Conservation (phyloP, 2,888 invertebrate species). For the Nowickia ferox region DNA sequence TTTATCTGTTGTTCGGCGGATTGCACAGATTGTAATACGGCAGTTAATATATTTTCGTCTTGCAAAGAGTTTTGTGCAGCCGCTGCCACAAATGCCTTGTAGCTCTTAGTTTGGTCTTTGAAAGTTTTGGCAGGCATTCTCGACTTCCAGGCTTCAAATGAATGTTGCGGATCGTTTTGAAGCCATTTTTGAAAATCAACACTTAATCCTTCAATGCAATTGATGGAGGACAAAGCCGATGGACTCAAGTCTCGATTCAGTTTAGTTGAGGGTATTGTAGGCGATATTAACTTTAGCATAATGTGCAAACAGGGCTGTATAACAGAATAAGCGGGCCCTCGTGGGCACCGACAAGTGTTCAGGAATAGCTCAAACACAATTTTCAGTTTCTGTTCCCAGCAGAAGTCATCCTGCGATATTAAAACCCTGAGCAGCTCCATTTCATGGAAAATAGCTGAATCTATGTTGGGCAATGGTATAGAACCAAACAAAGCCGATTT, state of each 20-base stretch:
- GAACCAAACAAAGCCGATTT: slow-evolving; percentile 91
- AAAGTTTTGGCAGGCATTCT: slow-evolving; percentile 84
- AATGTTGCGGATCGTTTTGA: slow-evolving; percentile 87
- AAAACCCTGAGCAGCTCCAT: slow-evolving; percentile 94
- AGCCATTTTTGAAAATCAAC: slow-evolving; percentile 91
- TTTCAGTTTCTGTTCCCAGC: slow-evolving; percentile 96
- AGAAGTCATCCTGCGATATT: slow-evolving; percentile 95
- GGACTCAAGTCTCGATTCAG: slow-evolving; percentile 85
- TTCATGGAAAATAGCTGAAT: slow-evolving; percentile 92
- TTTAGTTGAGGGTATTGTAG: slow-evolving; percentile 85
- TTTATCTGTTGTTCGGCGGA: slow-evolving; percentile 67
- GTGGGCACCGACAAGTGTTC: slow-evolving; percentile 88
- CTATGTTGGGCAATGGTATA: slow-evolving; percentile 89
- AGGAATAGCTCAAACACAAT: slow-evolving; percentile 95
- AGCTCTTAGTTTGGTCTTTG: slow-evolving; percentile 71
- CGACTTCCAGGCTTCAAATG: slow-evolving; percentile 89
- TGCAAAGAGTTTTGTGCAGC: slow-evolving; percentile 68
- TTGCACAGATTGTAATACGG: slow-evolving; percentile 75
- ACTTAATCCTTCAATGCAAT: slow-evolving; percentile 86
- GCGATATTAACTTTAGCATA: slow-evolving; percentile 91
- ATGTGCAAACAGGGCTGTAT: slow-evolving; percentile 97
- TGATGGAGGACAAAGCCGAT: slow-evolving; percentile 84
- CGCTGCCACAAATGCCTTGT: slow-evolving; percentile 69
- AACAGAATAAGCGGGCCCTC: slow-evolving; percentile 93
- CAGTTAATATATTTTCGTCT: slow-evolving; percentile 73